Conservation (phyloP, 2,888 invertebrate genomes). For the Barypeithes pellucidus region DNA sequence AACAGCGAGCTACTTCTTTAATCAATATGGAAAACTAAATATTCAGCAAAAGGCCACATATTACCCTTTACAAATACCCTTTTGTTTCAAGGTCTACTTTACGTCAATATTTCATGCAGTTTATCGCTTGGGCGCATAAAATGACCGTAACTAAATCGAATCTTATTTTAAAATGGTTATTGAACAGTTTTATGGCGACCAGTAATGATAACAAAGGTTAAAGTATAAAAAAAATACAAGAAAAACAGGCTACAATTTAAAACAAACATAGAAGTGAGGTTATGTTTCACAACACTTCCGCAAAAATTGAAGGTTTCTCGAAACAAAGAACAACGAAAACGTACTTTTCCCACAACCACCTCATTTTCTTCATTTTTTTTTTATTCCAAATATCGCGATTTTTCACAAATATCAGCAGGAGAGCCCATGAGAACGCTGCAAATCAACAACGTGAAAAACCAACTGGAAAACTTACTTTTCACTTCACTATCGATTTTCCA, state of each 20-base stretch:
- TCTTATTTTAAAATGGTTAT: neutral
- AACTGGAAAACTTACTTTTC: constrained; percentile 44
- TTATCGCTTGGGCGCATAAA: constrained; percentile 15
- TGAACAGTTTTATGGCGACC: neutral
- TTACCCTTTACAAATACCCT: constrained; percentile 37
- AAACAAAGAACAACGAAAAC: constrained; percentile 26
- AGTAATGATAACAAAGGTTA: neutral
- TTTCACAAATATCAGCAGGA: constrained; percentile 3
- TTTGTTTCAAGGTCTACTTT: constrained; percentile 35
- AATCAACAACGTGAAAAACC: constrained; percentile 30
- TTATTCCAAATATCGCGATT: neutral
- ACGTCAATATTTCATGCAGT: constrained; percentile 33
- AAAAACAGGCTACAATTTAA: constrained; percentile 28
- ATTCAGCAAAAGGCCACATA: constrained; percentile 34
- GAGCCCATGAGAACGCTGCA: constrained; percentile 30
- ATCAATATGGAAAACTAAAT: constrained; percentile 29
- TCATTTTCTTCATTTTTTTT: constrained; percentile 37
- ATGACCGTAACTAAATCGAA: neutral
- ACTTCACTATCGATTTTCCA: constrained; percentile 50
- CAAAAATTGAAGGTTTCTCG: constrained; percentile 7
- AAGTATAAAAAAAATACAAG: constrained; percentile 1
- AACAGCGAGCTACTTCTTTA: neutral
- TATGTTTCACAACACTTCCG: constrained; percentile 7
- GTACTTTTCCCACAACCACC: constrained; percentile 52
- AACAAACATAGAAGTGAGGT: constrained; percentile 44